phyloP scores from a whole-genome alignment of 2,797 vertebrate genomes.

The Erpetoichthys calabaricus region DNA sequence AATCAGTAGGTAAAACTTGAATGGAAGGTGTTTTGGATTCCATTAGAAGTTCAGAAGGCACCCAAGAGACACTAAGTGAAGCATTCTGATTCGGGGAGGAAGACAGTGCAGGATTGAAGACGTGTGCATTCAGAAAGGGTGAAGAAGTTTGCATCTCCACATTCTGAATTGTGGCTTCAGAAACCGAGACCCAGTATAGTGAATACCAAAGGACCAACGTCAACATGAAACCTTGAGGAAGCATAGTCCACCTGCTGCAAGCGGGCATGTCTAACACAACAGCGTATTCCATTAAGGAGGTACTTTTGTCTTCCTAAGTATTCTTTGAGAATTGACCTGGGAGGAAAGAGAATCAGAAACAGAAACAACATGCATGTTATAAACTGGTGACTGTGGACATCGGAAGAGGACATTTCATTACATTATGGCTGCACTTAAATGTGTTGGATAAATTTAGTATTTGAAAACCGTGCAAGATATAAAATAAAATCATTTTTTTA shows the following conservation, averaged over 20 bases:
- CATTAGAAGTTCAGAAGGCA: conserved; percentile 8
- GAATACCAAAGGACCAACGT: conserved; percentile 25
- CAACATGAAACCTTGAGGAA: conserved; percentile 13
- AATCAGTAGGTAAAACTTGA: background rate
- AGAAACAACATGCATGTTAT: no score
- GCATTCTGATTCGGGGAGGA: conserved; percentile 7
- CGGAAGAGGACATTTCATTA: no score
- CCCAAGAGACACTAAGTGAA: conserved; percentile 15
- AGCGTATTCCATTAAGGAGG: no score
- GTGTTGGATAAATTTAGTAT: no score
- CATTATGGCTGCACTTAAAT: no score
- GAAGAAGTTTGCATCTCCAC: conserved; percentile 14
- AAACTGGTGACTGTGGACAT: no score
- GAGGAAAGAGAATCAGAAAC: no score
- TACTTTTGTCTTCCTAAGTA: no score
- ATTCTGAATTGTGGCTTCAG: conserved; percentile 16
- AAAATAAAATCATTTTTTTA: no score
- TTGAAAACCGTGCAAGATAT: no score
- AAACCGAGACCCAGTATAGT: conserved; percentile 18
- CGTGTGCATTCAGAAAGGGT: conserved; percentile 11
- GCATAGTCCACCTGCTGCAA: conserved; percentile 19
- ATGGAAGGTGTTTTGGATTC: conserved; percentile 20
- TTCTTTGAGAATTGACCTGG: no score
- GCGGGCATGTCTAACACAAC: no score
- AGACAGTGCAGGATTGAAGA: conserved; percentile 7